A percentile compares a stretch with the other conserved stretches of the same genome.
Evolutionary conservation across 2,113 vertebrate species (phyloP).

Genomic region (Panurus biarmicus): DNA sequence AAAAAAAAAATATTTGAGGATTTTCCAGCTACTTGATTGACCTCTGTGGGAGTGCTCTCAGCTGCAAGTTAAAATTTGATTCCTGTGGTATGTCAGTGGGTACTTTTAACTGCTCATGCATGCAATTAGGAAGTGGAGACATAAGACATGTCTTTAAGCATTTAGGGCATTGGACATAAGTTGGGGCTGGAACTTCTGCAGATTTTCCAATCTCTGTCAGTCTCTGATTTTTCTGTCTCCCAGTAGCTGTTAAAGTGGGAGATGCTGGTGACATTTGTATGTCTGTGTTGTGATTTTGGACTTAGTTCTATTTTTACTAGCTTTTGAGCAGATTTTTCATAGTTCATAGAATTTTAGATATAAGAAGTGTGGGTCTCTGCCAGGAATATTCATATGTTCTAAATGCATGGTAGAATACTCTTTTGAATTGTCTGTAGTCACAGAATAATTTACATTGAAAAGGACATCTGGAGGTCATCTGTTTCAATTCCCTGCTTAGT

Average conservation of each 20-base stretch:
- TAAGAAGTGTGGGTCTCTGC: background rate
- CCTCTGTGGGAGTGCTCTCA: background rate
- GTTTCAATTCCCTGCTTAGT: background rate
- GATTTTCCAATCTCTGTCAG: background rate
- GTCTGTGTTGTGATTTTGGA: background rate
- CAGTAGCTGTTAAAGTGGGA: background rate
- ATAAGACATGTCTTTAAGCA: background rate
- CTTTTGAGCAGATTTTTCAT: background rate
- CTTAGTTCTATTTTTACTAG: background rate
- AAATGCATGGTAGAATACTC: background rate
- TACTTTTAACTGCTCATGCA: background rate
- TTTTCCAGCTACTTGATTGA: background rate
- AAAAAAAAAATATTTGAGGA: background rate
- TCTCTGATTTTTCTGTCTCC: background rate
- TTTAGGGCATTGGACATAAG: fast-evolving
- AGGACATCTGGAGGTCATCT: background rate
- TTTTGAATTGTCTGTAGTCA: background rate
- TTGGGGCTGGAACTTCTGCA: background rate
- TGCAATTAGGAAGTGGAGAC: background rate
- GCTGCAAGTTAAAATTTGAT: background rate
- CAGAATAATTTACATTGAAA: background rate
- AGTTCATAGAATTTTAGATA: background rate
- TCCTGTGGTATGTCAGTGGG: background rate
- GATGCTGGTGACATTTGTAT: background rate
- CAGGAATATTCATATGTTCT: background rate